These are phyloP conservation scores for Colletes latitarsis DNA, from an alignment of 1,140 invertebrate species.

Conservation along the genomic window DNA sequence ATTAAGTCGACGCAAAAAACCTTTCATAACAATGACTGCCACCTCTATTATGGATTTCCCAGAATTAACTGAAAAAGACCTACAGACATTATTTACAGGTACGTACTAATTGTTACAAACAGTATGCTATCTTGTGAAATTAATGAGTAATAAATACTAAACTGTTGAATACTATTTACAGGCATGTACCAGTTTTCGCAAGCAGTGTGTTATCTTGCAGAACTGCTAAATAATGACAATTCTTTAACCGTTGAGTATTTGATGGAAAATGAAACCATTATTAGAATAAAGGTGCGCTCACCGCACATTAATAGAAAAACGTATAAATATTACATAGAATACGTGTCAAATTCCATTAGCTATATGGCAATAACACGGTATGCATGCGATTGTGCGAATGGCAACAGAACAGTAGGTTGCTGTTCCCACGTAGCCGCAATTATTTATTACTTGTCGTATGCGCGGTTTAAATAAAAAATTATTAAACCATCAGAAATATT, in stretches of 20 bases:
- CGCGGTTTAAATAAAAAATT: conserved; percentile 12
- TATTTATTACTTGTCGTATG: conserved; percentile 37
- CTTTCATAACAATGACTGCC: too few relatives aligned
- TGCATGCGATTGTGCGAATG: neutral
- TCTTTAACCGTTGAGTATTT: neutral
- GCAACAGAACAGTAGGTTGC: neutral
- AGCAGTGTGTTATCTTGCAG: too few relatives aligned
- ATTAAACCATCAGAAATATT: conserved; percentile 29
- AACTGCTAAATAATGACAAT: neutral
- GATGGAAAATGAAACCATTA: neutral
- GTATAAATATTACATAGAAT: neutral
- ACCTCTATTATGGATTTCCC: too few relatives aligned
- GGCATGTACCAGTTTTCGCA: too few relatives aligned
- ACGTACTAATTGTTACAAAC: too few relatives aligned
- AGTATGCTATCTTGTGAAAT: too few relatives aligned
- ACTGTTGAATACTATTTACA: too few relatives aligned
- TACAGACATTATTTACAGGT: too few relatives aligned
- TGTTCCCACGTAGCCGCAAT: conserved; percentile 13
- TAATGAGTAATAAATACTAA: too few relatives aligned
- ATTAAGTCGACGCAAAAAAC: too few relatives aligned
- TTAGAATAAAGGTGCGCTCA: neutral
- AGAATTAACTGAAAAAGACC: too few relatives aligned
- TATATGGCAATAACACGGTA: neutral
- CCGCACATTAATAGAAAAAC: neutral
- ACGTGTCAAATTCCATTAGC: neutral